These are phyloP conservation scores for Gadopsis bispinosus DNA, from an alignment of 2,797 vertebrate species.

Conservation along the genomic window DNA sequence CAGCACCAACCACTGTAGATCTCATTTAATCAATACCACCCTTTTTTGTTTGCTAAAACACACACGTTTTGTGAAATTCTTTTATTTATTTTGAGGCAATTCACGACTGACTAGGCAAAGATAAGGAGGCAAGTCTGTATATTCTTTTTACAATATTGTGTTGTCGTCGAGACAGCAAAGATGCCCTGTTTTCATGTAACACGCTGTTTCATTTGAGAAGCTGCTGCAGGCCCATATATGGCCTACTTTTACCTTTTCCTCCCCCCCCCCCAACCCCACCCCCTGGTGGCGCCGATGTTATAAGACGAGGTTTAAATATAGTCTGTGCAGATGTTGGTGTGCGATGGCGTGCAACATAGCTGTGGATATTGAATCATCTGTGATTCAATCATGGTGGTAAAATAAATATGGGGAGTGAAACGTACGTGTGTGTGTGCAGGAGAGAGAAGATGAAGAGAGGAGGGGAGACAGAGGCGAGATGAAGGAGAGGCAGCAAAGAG, in stretches of 20 bases:
- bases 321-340: slow-evolving; percentile 76
- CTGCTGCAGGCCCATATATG: slow-evolving; percentile 78
- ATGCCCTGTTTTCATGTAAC: no score
- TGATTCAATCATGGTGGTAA: slow-evolving; percentile 51
- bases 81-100: slow-evolving; percentile 22
- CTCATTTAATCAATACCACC: slow-evolving; percentile 51
- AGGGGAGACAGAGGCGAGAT: slow-evolving; percentile 28
- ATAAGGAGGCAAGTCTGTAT: slow-evolving; percentile 17
- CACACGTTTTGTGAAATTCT: slow-evolving; percentile 15
- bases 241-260: slow-evolving; percentile 79
- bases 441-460: slow-evolving; percentile 22
- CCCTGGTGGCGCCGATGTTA: slow-evolving; percentile 73
- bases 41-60: slow-evolving; percentile 41
- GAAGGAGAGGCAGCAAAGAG: slow-evolving; percentile 32
- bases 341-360: slow-evolving; percentile 43
- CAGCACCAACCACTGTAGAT: slow-evolving; percentile 19
- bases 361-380: slow-evolving; percentile 62
- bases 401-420: slow-evolving; percentile 46
- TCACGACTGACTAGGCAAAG: slow-evolving; percentile 17
- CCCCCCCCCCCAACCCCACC: slow-evolving; percentile 62
- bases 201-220: slow-evolving; percentile 63
- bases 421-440: not conserved
- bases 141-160: slow-evolving; percentile 36
- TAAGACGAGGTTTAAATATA: slow-evolving; percentile 78
- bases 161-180: slow-evolving; percentile 53